Base-by-base conservation (phyloP, 2,113 vertebrate genomes). In the Zingel zingel region DNA sequence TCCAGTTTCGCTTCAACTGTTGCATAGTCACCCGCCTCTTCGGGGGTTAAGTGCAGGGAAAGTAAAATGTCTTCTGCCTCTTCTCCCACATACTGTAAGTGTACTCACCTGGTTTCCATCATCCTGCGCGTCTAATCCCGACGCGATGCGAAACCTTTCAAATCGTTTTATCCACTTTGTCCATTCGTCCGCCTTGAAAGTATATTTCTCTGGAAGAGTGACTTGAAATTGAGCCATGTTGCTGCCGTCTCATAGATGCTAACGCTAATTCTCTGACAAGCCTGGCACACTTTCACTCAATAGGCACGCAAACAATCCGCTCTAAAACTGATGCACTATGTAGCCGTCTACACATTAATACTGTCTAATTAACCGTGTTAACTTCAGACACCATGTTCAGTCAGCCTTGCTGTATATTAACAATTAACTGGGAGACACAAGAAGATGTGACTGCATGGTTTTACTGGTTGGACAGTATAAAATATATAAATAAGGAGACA, bases 151-250 rank as follows among this genome's bases (percentile, higher is more conserved):
- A 3, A 65, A 45, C 18, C 69, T 72, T 1, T 72, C 36, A 12
- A 72, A 72, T 2, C n/a, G 36, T 45, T 72, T 45, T 25, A 58
- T 72, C 69, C 69, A 57, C 4, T 45, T 72, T 7, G 53, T 1
- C 57, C 57, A 58, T 14, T 57, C 68, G 0, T 57, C 68, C 9
- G 53, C 68, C 12, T 9, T 71, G 68, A 71, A 71, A 2, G 27
- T 8, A 12, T 43, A 57, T 21, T 58, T 58, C 6, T 27, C 23
- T 13, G 23, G 23, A 3, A 2, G 56, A 12, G 23, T 4, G 56
- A 57, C 68, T 23, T 71, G 68, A 25, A 56, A 71, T 13, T 25
- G 51, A 10, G 6, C 23, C 68, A 57, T 57, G 15, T 8, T 71
- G 62, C 30, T 30, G 30, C 30, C 30, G 30, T 30, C 30, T 30